Conservation (phyloP, 1,140 invertebrate genomes). For the Scaptomyza hsui region DNA sequence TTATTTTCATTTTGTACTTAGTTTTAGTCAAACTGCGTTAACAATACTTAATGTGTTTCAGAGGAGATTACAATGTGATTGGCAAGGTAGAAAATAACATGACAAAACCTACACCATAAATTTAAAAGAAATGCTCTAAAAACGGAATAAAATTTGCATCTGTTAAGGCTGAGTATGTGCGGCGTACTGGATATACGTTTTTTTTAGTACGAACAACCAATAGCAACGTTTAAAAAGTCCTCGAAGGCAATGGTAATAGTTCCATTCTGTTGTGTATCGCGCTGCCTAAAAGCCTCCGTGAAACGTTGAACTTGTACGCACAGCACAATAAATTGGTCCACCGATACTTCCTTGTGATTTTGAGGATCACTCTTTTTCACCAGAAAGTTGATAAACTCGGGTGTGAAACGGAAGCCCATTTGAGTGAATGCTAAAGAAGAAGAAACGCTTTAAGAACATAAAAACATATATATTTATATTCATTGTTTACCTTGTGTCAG, state of each 20-base stretch:
- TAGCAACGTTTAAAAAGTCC: constrained; percentile 91
- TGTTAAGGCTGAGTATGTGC: constrained; percentile 26
- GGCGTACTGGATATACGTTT: constrained; percentile 1
- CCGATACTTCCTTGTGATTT: constrained; percentile 88
- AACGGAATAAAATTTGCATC: constrained; percentile 51
- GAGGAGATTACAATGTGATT: constrained; percentile 59
- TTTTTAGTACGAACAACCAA: constrained; percentile 88
- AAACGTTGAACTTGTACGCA: constrained; percentile 95
- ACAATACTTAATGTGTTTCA: constrained; percentile 59
- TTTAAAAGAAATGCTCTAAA: constrained; percentile 53
- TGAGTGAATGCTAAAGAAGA: constrained; percentile 88
- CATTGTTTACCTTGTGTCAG: constrained; percentile 87
- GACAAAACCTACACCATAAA: constrained; percentile 45
- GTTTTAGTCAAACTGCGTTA: constrained; percentile 37
- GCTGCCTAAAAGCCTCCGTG: constrained; percentile 91
- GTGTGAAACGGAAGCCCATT: constrained; percentile 95
- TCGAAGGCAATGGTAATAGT: constrained; percentile 92
- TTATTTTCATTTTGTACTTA: constrained; percentile 72
- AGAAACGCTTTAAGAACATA: background rate
- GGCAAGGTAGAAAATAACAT: constrained; percentile 25
- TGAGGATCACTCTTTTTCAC: constrained; percentile 88
- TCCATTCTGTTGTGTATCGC: constrained; percentile 90
- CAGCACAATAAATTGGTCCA: constrained; percentile 94
- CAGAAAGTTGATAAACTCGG: constrained; percentile 90
- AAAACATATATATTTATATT: background rate